Conservation (phyloP, 1,140 invertebrate species). For the Formica selysi region DNA sequence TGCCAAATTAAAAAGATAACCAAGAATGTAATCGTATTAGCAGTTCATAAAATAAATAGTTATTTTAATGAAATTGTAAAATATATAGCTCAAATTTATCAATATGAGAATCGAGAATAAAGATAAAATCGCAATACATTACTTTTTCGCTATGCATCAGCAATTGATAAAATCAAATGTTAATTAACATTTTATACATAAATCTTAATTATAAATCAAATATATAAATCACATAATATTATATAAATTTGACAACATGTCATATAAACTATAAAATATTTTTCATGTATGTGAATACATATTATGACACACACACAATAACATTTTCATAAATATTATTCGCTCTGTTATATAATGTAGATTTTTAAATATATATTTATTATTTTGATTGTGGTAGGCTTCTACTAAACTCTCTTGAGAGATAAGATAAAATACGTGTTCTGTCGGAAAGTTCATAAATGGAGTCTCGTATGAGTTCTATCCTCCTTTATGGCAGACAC, state of each 20-base stretch:
- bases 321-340: neutral
- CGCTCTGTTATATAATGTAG: neutral
- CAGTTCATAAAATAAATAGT: constrained; percentile 25
- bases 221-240: neutral
- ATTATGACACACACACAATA: neutral
- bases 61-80: constrained; percentile 33
- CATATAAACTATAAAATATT: constrained; percentile 11
- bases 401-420: constrained; percentile 8
- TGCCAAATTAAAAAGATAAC: neutral
- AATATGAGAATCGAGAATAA: constrained; percentile 4
- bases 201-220: constrained; percentile 19
- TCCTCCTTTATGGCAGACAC: constrained; percentile 1
- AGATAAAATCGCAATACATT: constrained; percentile 52
- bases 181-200: constrained; percentile 36
- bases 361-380: neutral
- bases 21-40: neutral
- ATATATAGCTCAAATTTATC: constrained; percentile 32
- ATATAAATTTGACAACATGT: neutral
- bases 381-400: constrained; percentile 1
- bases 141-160: constrained; percentile 27
- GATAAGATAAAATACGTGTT: constrained; percentile 27
- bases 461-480: neutral
- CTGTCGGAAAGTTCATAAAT: constrained; percentile 47
- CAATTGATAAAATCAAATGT: constrained; percentile 50
- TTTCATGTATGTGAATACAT: neutral